These are phyloP conservation scores for Drosophila gunungcola DNA, from an alignment of 1,140 invertebrate species.

Conservation along the genomic window DNA sequence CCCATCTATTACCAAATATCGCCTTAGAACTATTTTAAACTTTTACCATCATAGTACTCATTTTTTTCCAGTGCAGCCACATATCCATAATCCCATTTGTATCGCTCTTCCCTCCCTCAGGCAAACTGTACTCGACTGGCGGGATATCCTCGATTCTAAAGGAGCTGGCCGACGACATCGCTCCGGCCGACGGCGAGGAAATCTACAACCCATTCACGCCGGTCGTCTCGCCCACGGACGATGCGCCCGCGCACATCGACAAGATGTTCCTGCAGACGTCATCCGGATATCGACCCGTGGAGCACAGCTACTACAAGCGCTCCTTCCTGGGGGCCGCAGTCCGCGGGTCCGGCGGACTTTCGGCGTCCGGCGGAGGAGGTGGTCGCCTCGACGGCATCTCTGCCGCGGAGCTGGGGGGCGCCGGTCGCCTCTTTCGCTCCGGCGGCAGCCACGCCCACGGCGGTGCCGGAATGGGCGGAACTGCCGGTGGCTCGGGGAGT, in stretches of 20 bases:
- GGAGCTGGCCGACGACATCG: conserved; percentile 83
- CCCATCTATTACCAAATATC: too few relatives aligned
- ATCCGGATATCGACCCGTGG: conserved; percentile 84
- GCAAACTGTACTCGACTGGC: conserved; percentile 81
- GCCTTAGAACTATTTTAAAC: too few relatives aligned
- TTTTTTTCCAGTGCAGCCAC: conserved; percentile 12
- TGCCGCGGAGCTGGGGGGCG: conserved; percentile 66
- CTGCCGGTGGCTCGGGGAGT: conserved; percentile 42
- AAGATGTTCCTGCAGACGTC: conserved; percentile 85
- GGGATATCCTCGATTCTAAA: conserved; percentile 82
- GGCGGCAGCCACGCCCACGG: conserved; percentile 14
- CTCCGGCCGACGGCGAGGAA: conserved; percentile 79
- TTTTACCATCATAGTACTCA: too few relatives aligned
- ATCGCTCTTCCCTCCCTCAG: conserved; percentile 32
- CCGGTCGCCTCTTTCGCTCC: conserved; percentile 64
- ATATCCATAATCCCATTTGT: not conserved
- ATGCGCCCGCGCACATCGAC: conserved; percentile 82
- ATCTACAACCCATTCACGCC: conserved; percentile 85
- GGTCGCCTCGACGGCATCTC: conserved; percentile 59
- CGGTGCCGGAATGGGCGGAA: conserved; percentile 3
- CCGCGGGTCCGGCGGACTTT: conserved; percentile 31
- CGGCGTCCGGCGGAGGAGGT: conserved; percentile 27
- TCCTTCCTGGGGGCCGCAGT: conserved; percentile 70
- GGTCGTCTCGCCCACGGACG: conserved; percentile 84
- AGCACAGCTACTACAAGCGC: conserved; percentile 83